Conservation (phyloP, 2,888 invertebrate genomes). For the Leucoptera coffeella region DNA sequence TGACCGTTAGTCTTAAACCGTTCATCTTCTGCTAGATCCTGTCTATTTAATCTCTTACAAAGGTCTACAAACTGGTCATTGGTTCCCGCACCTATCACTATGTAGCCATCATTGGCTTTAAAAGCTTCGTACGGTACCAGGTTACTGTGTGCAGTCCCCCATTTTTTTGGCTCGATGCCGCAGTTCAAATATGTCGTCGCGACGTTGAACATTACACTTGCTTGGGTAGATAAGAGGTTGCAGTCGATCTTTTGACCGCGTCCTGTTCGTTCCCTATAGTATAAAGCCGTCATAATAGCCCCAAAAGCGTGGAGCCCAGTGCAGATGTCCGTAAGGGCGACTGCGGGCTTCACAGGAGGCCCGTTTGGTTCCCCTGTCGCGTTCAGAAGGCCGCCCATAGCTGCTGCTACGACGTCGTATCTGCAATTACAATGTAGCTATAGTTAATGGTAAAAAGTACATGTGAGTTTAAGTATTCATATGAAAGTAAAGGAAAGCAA, state of each 20-base stretch:
- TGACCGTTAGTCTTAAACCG: slow-evolving; percentile 66
- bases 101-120: slow-evolving; percentile 71
- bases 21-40: slow-evolving; percentile 55
- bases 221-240: slow-evolving; percentile 88
- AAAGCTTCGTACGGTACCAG: slow-evolving; percentile 94
- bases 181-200: slow-evolving; percentile 87
- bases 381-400: slow-evolving; percentile 83
- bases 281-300: slow-evolving; percentile 85
- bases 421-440: slow-evolving; percentile 14
- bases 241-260: slow-evolving; percentile 90
- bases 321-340: slow-evolving; percentile 87
- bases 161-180: slow-evolving; percentile 66
- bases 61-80: slow-evolving; percentile 73
- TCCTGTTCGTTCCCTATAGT: slow-evolving; percentile 70
- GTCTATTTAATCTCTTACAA: slow-evolving; percentile 56
- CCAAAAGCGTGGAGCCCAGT: slow-evolving; percentile 94
- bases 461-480: too few relatives aligned
- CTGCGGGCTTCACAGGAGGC: slow-evolving; percentile 85
- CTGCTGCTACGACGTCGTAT: slow-evolving; percentile 93
- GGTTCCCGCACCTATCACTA: slow-evolving; percentile 85
- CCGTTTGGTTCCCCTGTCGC: slow-evolving; percentile 83
- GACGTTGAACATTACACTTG: slow-evolving; percentile 82
- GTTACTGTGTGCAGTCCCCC: slow-evolving; percentile 92
- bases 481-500: too few relatives aligned
- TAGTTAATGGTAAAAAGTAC: background rate